Evolutionary conservation across 1,140 invertebrate species (phyloP), one percentile per base, ranked within the genome.

Genomic region (Megalopta genalis): DNA sequence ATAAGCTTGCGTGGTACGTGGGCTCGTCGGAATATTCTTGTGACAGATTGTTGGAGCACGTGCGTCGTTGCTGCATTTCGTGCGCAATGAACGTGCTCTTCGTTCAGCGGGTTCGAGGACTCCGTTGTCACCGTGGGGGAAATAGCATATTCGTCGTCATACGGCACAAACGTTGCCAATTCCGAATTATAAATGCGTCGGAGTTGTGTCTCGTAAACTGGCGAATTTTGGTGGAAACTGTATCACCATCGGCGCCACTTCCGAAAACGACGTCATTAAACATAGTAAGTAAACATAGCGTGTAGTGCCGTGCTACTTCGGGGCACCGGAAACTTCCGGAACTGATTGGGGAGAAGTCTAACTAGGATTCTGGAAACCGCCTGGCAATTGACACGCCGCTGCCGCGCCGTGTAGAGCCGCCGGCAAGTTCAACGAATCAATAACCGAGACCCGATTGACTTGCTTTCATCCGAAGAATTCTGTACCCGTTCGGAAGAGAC

Each of bases 11-110:
- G 21, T 59, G 73, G n/a, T 25, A 42, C 23, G 32, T 27, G 39
- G 46, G 54, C 46, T 21, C 25, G 52, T 16, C 52, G 37, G 66
- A 83, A 75, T 83, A 84, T 84, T 80, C 64, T 62, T n/a, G 65
- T 84, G 83, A 84, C 76, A 75, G 83, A 84, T 84, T 59, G 82
- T 84, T 54, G 59, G 39, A 59, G 62, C 70, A 84, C 81, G 83
- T 83, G 83, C 66, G 63, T 66, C 67, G 60, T 68, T 42, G 54
- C 57, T 62, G 70, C 66, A 71, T 82, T 83, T 77, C 72, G 74
- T 74, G 72, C 52, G 52, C 59, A 57, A 46, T 42, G 82, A 66
- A 80, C 77, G 81, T 84, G 81, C 65, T 69, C 54, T 78, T 72
- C 76, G 14, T 16, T 49, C 49, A 12, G 12, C 42, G 32, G 32